Evolutionary conservation across 1,140 invertebrate species (phyloP), one percentile per base, ranked within the genome.

Genomic region (Bombus pyrosoma): DNA sequence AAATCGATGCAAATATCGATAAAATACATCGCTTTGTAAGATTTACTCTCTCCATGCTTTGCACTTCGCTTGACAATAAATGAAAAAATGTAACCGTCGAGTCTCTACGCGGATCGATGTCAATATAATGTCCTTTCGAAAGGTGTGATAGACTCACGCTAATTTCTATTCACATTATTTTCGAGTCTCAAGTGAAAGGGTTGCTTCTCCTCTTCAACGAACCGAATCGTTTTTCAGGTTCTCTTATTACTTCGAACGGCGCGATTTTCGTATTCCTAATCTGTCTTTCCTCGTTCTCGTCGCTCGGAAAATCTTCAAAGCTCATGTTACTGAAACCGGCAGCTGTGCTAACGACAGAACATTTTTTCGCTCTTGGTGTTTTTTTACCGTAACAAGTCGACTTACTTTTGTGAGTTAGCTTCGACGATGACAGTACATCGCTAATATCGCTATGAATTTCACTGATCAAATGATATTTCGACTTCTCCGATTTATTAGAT

Each of bases 251-350:
- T 89, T 97, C 97, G 87, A 97, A 97, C 4, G 96, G 96, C 43
- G 96, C 94, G n/a, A 96, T 93, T 76, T 93, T 92, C 37, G 68
- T 43, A 6, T 87, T 89, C 39, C 83, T 92, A 2, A 91, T 76
- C 18, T 92, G 90, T 78, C 91, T 93, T 53, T 95, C 95, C 32
- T 94, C 92, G 57, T 95, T 95, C 80, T 97, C 96, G 86, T 97
- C 97, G 37, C 96, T 97, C 3, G 97, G 96, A 89, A 97, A 97
- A 93, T 98, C 97, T 93, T 97, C 97, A 88, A 98, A 98, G 90
- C 97, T 97, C 97, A 97, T 97, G 90, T 98, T 98, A 87, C 96
- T 97, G 86, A 98, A 97, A 8, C 97, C 97, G 5, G 95, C 95
- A 64, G 92, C 91, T 4, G 89, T 88, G 25, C 15, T 41, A 0